Evolutionary conservation across 2,113 vertebrate species (phyloP).

Genomic region (Cyphomyrus plagiostoma): DNA sequence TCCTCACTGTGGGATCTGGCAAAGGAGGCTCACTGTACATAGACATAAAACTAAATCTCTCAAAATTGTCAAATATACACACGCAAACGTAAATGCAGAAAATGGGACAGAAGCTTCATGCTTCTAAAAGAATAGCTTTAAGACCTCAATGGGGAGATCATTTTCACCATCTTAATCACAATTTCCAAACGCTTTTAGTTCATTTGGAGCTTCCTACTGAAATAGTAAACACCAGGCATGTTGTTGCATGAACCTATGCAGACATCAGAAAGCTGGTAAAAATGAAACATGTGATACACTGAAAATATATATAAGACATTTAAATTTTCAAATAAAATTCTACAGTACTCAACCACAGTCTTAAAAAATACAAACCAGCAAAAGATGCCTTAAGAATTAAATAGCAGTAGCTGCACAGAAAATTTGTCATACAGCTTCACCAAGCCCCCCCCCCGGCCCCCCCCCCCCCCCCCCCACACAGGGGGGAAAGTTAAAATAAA

Average conservation of each 20-base stretch:
- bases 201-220: not conserved
- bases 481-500: no score
- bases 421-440: not conserved
- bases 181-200: not conserved
- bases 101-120: not conserved
- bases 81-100: not conserved
- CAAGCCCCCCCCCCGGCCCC: not conserved
- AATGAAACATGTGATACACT: not conserved
- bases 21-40: not conserved
- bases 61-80: not conserved
- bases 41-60: not conserved
- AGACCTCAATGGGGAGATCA: not conserved
- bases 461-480: no score
- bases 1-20: not conserved
- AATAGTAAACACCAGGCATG: not conserved
- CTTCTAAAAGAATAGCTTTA: not conserved
- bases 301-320: not conserved
- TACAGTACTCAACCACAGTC: constrained; percentile 12
- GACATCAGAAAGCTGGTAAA: not conserved
- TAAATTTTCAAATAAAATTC: not conserved
- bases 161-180: not conserved
- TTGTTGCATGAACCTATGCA: not conserved
- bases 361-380: not conserved
- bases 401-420: not conserved
- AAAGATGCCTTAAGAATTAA: not conserved